Percentiles rank a stretch among this genome's conserved stretches.
These are phyloP conservation scores for Ophioninae sp. DNA, from an alignment of 2,888 invertebrate genomes.

Conservation along the genomic window DNA sequence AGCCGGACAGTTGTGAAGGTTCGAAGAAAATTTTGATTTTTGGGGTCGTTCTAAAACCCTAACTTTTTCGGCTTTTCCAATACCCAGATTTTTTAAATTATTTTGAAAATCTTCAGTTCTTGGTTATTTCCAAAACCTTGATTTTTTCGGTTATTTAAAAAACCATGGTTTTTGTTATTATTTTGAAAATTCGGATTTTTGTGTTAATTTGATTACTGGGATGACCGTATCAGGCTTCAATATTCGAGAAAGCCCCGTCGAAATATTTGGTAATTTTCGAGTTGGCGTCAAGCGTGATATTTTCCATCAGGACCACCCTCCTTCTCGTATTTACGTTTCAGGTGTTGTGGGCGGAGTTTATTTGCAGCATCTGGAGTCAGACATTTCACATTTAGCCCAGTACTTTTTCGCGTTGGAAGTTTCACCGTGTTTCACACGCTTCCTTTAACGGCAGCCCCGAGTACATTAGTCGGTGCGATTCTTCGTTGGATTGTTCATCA, in stretches of 20 bases:
- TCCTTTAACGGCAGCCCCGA: background rate
- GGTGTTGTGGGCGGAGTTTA: conserved; percentile 59
- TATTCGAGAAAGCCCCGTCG: background rate
- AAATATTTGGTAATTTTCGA: background rate
- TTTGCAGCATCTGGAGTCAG: conserved; percentile 32
- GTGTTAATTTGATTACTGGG: background rate
- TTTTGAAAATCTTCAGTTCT: too few species aligned
- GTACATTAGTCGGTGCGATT: conserved; percentile 20
- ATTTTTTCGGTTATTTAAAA: too few species aligned
- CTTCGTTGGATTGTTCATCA: conserved; percentile 43
- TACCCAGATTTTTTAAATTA: too few species aligned
- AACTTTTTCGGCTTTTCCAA: too few species aligned
- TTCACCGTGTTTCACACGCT: conserved; percentile 61
- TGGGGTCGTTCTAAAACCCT: too few species aligned
- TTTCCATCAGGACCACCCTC: conserved; percentile 29
- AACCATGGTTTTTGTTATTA: too few species aligned
- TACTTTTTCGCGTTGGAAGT: background rate
- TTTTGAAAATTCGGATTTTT: too few species aligned
- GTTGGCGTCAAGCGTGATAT: conserved; percentile 3
- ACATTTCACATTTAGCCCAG: background rate
- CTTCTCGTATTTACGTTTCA: conserved; percentile 53
- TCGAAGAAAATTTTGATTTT: too few species aligned
- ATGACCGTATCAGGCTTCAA: background rate
- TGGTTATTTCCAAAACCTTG: too few species aligned
- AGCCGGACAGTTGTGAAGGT: too few species aligned